Evolutionary conservation across 2,113 vertebrate genomes (phyloP), one percentile per base, ranked within the genome.

Genomic region (Gallinago paraguaiae): DNA sequence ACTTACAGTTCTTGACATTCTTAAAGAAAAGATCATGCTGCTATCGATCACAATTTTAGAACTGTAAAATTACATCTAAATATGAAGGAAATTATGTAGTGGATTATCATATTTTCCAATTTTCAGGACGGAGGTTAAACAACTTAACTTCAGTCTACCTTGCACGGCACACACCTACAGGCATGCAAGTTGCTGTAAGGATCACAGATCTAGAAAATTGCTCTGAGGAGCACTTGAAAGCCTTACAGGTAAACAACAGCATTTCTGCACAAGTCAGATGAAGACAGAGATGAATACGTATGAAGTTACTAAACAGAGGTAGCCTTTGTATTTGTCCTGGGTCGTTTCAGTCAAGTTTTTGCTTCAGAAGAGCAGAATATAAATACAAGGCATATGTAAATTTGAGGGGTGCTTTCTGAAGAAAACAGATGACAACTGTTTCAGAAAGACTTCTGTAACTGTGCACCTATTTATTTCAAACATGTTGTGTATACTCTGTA

Each of bases 141-240:
- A 98, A 99, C 96, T 97, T 99, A 98, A 99, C 99, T 96, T 98
- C 98, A 92, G 97, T 99, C 91, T 98, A 98, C 96, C 98, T 99
- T 97, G 99, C 99, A 7, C 98, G 98, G 30, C 99, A 99, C 90
- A 97, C 97, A 30, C 99, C 99, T 20, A 99, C 99, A 11, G 98
- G 99, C 81, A 98, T 97, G 59, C 98, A 98, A 96, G 98, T 99
- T 91, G 99, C 99, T 11, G 90, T 99, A 87, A 99, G 98, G 97
- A 98, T 98, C 85, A 99, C 99, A 94, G 99, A 99, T 96, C 97
- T 99, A 95, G 99, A 99, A 74, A 98, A 98, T 90, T 99, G 99
- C 97, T 99, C 98, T 4, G 99, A 99, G 94, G 99, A 99, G 80
- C 99, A 99, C 91, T 97, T 99, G 84, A 98, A 98, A 97, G 98